phyloP scores from a whole-genome alignment of 2,888 invertebrate genomes.

The Euphydryas editha region DNA sequence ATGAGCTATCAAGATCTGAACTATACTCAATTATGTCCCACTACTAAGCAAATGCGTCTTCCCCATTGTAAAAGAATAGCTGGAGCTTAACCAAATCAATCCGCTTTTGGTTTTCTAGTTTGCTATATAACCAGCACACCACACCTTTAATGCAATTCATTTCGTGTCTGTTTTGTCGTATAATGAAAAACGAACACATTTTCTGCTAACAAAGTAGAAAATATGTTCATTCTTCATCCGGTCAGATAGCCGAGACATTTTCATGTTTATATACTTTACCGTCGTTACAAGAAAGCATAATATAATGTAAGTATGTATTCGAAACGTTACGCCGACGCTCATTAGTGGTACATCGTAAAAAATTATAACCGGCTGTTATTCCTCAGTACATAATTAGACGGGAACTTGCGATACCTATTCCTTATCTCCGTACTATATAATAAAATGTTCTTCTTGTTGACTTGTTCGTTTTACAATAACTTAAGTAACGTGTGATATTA shows the following conservation, averaged over 20 bases:
- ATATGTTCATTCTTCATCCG: neutral
- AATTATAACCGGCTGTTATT: constrained; percentile 34
- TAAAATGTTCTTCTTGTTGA: constrained; percentile 4
- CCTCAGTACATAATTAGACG: constrained; percentile 13
- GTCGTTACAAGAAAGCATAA: constrained; percentile 17
- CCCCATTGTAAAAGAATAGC: too few species aligned
- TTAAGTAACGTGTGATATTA: neutral
- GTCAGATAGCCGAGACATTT: neutral
- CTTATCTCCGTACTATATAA: constrained; percentile 1
- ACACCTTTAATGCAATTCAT: too few species aligned
- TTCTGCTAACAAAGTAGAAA: too few species aligned
- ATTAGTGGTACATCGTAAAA: constrained; percentile 39
- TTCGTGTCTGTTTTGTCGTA: too few species aligned
- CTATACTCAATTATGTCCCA: too few species aligned
- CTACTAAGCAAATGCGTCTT: too few species aligned
- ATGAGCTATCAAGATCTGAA: too few species aligned
- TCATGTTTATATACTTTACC: constrained; percentile 10
- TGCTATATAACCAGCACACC: too few species aligned
- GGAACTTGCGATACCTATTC: constrained; percentile 8
- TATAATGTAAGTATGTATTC: constrained; percentile 30
- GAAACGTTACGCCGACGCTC: constrained; percentile 32
- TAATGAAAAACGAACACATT: too few species aligned
- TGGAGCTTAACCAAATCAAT: too few species aligned
- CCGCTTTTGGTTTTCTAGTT: too few species aligned
- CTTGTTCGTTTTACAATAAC: constrained; percentile 11